Conservation (phyloP, 2,888 invertebrate species). For the Subacronicta megacephala region DNA sequence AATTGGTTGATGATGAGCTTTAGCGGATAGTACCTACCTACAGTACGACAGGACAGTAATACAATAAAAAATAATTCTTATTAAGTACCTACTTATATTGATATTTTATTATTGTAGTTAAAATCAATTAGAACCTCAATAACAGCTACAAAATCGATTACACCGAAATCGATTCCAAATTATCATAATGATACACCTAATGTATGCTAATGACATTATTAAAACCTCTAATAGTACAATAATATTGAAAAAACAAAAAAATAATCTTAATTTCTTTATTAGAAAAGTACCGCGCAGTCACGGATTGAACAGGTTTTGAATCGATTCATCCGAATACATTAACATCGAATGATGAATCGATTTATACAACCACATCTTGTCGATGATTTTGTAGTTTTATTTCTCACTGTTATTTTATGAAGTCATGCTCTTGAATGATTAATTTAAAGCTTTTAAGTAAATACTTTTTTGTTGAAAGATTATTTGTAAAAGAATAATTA, state of each 20-base stretch:
- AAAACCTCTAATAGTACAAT: constrained; percentile 65
- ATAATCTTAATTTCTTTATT: constrained; percentile 64
- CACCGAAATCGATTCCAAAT: constrained; percentile 27
- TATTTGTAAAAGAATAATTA: constrained; percentile 17
- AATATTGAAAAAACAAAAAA: constrained; percentile 47
- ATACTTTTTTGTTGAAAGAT: constrained; percentile 19
- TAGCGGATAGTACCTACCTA: too few relatives aligned
- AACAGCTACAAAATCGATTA: constrained; percentile 28
- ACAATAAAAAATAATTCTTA: too few relatives aligned
- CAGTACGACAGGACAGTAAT: too few relatives aligned
- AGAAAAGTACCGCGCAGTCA: constrained; percentile 59
- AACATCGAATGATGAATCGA: constrained; percentile 76
- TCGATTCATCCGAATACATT: constrained; percentile 68
- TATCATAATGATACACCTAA: constrained; percentile 47
- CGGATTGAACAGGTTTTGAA: constrained; percentile 67
- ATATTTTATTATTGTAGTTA: too few relatives aligned
- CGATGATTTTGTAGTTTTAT: constrained; percentile 57
- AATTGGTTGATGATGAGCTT: too few relatives aligned
- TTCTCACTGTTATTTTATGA: constrained; percentile 42
- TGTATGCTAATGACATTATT: constrained; percentile 69
- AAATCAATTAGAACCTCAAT: constrained; percentile 28
- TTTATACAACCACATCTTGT: constrained; percentile 59
- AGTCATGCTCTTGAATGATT: constrained; percentile 47
- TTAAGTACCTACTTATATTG: too few relatives aligned
- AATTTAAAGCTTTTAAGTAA: constrained; percentile 52